Base-by-base conservation (phyloP, 2,113 vertebrate species). In the Actenoides lindsayi region DNA sequence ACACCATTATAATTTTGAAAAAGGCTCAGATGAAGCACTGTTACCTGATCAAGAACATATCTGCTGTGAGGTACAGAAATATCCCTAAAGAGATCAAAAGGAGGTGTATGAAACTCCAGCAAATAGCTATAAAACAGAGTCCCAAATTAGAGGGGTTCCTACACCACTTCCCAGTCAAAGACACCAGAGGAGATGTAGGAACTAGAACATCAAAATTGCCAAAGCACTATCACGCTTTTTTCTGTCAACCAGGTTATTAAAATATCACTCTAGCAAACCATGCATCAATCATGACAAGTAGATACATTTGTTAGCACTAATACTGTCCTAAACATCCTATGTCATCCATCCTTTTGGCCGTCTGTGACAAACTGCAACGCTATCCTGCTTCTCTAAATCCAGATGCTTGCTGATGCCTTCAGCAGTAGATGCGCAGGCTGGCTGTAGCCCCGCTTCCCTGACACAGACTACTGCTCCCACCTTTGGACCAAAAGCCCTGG, bases 31-130 rank as follows among this genome's bases (percentile, higher is more conserved):
- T 82, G 46, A 91, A 95, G 93, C 5, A 8, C 67, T 82, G 41
- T 20, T 83, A 51, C 31, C 78, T 94, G 74, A 91, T 87, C 79
- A 95, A 83, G 76, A 93, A 86, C 42, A 70, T 83, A 35, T 60
- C 69, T 62, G 46, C 65, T 96, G 65, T 73, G 74, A 39, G 33
- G 30, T 65, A 84, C 31, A 89, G 70, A 89, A 93, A 93, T 59
- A 60, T 25, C 93, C 93, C 65, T 57, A 51, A 67, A 69, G 50
- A 90, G 69, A 95, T 92, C 80, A 96, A 95, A 97, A 95, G 83
- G 77, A 79, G 18, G 56, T 17, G 1, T 17, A 87, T 41, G 24
- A 78, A 95, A 71, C 53, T 85, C 41, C 63, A 87, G 74, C 31
- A 95, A 93, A 77, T 8, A 87, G 30, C 56, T 78, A 46, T 50